These are phyloP conservation scores for Grantiella picta DNA, from an alignment of 2,113 vertebrate genomes.

Conservation along the genomic window DNA sequence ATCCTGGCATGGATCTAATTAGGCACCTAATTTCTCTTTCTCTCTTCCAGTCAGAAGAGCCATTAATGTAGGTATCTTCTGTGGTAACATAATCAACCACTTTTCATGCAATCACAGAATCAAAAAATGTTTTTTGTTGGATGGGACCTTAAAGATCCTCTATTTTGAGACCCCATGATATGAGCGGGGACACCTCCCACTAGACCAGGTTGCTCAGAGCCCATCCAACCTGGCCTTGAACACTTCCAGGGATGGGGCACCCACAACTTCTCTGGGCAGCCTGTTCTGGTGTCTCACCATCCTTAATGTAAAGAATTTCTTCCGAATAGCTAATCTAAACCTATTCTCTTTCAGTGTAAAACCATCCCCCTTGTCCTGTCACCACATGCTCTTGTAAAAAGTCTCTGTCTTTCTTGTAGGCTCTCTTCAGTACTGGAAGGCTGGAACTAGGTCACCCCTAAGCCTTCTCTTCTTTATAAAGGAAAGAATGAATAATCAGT, in stretches of 20 bases:
- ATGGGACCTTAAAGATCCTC: not conserved
- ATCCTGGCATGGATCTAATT: not conserved
- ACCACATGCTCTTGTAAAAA: not conserved
- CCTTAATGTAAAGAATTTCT: not conserved
- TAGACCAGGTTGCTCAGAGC: not conserved
- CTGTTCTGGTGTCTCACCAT: not conserved
- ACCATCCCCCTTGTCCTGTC: not conserved
- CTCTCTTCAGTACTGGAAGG: not conserved
- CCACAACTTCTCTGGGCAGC: not conserved
- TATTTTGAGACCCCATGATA: rapidly evolving
- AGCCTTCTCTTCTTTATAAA: not conserved
- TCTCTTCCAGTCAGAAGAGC: not conserved
- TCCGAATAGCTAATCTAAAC: not conserved
- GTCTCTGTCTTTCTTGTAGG: no score
- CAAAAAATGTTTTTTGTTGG: not conserved
- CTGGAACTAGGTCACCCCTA: not conserved
- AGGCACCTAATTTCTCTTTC: not conserved
- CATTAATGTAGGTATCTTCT: not conserved
- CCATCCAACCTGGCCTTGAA: not conserved
- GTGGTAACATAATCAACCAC: not conserved
- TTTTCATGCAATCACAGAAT: not conserved
- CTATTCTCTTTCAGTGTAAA: not conserved
- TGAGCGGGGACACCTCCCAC: not conserved
- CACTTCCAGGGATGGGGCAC: not conserved
- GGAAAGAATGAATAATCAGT: not conserved